Conservation (phyloP, 2,888 invertebrate genomes). For the Melanostoma scalare region DNA sequence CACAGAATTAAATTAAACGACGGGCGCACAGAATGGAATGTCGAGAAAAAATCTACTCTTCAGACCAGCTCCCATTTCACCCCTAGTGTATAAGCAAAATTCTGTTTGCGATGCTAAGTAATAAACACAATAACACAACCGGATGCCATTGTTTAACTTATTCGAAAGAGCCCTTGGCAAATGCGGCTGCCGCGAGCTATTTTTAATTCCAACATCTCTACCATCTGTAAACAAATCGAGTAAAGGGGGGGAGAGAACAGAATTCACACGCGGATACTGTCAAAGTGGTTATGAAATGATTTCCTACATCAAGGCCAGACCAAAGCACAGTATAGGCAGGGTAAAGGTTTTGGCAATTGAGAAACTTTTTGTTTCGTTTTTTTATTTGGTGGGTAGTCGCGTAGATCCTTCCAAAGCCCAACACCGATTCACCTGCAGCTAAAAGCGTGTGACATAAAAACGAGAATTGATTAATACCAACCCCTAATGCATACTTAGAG, state of each 20-base stretch:
- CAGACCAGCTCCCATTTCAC: slow-evolving; percentile 43
- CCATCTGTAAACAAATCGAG: slow-evolving; percentile 27
- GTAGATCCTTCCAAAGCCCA: no score
- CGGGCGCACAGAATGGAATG: not conserved
- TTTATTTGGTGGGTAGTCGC: not conserved
- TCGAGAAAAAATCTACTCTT: slow-evolving; percentile 25
- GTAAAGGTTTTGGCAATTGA: slow-evolving; percentile 15
- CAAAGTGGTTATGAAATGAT: slow-evolving; percentile 24
- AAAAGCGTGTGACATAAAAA: slow-evolving; percentile 10
- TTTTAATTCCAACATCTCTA: slow-evolving; percentile 54
- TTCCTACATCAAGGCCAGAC: slow-evolving; percentile 1
- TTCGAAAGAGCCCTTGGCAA: slow-evolving; percentile 48
- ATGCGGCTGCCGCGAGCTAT: slow-evolving; percentile 54
- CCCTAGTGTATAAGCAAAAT: slow-evolving; percentile 53
- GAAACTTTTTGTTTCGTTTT: slow-evolving; percentile 21
- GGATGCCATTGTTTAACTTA: slow-evolving; percentile 72
- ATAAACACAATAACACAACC: slow-evolving; percentile 71
- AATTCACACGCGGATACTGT: slow-evolving; percentile 20
- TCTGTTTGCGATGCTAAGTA: slow-evolving; percentile 71
- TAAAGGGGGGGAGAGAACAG: not conserved
- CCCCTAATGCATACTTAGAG: not conserved
- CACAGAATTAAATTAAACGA: slow-evolving; percentile 50
- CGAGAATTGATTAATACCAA: slow-evolving; percentile 16
- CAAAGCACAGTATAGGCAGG: no score
- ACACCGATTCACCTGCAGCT: slow-evolving; percentile 2